phyloP scores from a whole-genome alignment of 1,140 invertebrate genomes.

The Dufourea novaeangliae region DNA sequence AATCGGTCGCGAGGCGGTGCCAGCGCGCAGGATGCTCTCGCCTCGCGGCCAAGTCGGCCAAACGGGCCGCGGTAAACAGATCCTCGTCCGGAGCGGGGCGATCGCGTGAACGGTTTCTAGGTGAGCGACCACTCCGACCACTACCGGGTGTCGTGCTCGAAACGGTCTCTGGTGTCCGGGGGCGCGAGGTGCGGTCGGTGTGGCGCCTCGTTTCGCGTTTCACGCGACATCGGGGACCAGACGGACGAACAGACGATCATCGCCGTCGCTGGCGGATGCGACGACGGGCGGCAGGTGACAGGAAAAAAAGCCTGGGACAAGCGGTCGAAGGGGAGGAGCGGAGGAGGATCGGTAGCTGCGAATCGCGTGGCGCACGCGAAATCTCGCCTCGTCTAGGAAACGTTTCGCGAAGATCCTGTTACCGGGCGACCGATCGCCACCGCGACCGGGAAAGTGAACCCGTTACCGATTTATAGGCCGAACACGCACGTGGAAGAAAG shows the following conservation, averaged over 20 bases:
- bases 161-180: conserved; percentile 57
- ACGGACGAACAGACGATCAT: background rate
- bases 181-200: conserved; percentile 55
- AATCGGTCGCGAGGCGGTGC: background rate
- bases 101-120: conserved; percentile 71
- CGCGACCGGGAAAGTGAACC: conserved; percentile 73
- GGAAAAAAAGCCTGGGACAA: conserved; percentile 27
- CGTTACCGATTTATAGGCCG: conserved; percentile 64
- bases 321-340: background rate
- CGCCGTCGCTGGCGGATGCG: background rate
- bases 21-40: conserved; percentile 19
- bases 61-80: conserved; percentile 46
- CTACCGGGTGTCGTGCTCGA: conserved; percentile 70
- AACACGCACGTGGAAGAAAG: conserved; percentile 35
- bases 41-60: conserved; percentile 43
- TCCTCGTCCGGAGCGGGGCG: conserved; percentile 42
- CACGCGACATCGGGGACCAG: conserved; percentile 23
- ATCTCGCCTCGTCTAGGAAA: conserved; percentile 66
- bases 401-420: conserved; percentile 70
- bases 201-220: conserved; percentile 62
- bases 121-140: conserved; percentile 66
- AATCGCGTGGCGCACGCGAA: conserved; percentile 66
- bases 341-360: conserved; percentile 25
- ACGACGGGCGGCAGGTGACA: conserved; percentile 15
- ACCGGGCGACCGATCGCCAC: conserved; percentile 40